Evolutionary conservation across 2,113 vertebrate species (phyloP).

Genomic region (Physeter macrocephalus): DNA sequence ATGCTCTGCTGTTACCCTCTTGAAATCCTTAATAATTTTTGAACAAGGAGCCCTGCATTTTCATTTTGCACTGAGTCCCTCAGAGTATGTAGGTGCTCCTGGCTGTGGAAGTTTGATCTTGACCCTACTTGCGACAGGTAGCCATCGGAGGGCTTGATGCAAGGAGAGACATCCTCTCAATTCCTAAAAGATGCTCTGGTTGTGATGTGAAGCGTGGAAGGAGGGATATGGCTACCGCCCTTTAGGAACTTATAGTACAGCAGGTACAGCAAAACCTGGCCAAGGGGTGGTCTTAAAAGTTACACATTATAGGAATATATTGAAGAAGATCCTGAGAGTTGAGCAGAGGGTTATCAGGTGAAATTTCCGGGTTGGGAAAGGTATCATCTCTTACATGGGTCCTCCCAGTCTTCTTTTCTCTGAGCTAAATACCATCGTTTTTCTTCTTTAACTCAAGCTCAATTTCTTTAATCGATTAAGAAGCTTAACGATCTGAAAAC

Average conservation of each 20-base stretch:
- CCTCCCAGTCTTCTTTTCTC: not conserved
- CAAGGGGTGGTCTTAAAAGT: not conserved
- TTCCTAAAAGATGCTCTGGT: not conserved
- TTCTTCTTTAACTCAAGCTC: not conserved
- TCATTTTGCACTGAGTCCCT: not conserved
- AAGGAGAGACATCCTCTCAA: not conserved
- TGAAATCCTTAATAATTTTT: not conserved
- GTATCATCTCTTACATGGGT: not conserved
- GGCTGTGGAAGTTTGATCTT: not conserved
- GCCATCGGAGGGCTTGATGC: not conserved
- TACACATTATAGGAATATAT: not conserved
- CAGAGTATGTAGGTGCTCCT: not conserved
- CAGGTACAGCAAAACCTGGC: not conserved
- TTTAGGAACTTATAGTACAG: not conserved
- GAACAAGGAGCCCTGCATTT: not conserved
- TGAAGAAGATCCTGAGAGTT: not conserved
- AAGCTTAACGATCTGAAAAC: not conserved
- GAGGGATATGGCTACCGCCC: fast-evolving
- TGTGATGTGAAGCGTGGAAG: not conserved
- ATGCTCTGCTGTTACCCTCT: not conserved
- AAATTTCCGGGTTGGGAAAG: not conserved
- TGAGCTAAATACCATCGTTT: not conserved
- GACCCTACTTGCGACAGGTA: not conserved
- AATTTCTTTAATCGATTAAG: not conserved
- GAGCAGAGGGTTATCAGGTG: not conserved